A percentile compares a stretch with the other conserved stretches of the same genome.
These are phyloP conservation scores for Pleuronectes platessa DNA, from an alignment of 2,113 vertebrate genomes.

Conservation along the genomic window DNA sequence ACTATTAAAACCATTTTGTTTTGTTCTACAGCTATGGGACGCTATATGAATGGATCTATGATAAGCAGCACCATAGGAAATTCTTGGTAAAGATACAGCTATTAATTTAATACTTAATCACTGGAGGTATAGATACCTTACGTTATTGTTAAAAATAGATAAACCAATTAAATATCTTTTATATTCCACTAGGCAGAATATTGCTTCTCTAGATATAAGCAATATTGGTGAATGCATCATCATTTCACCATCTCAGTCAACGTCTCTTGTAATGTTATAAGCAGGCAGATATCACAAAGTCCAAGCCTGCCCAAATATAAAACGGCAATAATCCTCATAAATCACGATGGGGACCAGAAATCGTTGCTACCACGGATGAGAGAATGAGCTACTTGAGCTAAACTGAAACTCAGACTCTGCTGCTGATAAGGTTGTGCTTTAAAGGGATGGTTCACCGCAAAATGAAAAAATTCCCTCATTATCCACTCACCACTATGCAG, in stretches of 20 bases:
- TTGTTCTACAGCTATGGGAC: not conserved
- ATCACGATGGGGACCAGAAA: conserved; percentile 59
- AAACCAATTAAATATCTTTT: conserved; percentile 6
- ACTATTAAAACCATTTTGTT: not conserved
- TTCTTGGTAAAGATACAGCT: not conserved
- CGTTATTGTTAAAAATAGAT: conserved; percentile 25
- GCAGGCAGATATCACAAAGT: conserved; percentile 54
- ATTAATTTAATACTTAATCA: conserved; percentile 4
- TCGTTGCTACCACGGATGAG: conserved; percentile 56
- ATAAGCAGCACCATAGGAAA: not conserved
- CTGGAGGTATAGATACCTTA: not conserved
- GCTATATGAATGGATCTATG: not conserved
- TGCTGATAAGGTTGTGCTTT: conserved; percentile 62
- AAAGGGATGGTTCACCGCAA: conserved; percentile 18
- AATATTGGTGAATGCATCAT: conserved; percentile 69
- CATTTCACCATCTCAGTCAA: conserved; percentile 62
- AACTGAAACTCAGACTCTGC: conserved; percentile 62
- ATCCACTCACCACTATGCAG: too few species aligned
- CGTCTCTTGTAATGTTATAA: conserved; percentile 61
- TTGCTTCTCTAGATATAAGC: conserved; percentile 36
- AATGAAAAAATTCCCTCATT: too few species aligned
- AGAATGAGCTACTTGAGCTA: conserved; percentile 46
- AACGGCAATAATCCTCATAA: conserved; percentile 51
- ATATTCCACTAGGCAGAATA: conserved; percentile 6
- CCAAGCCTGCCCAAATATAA: conserved; percentile 43